Evolutionary conservation across 2,888 invertebrate species (phyloP).

Genomic region (Patella ulyssiponensis): DNA sequence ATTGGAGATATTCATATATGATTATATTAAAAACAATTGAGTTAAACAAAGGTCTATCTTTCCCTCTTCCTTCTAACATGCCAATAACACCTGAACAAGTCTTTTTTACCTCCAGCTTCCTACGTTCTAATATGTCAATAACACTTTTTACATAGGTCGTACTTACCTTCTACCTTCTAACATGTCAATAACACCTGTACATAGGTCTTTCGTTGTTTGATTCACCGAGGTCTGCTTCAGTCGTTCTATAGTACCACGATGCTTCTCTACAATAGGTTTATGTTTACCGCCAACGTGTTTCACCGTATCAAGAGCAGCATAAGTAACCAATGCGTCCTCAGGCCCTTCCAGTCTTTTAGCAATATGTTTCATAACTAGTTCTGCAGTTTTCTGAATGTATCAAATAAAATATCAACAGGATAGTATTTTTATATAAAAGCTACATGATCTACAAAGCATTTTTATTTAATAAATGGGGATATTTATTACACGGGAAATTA

Average conservation of each 20-base stretch:
- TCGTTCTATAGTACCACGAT: constrained; percentile 41
- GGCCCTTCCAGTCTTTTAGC: constrained; percentile 26
- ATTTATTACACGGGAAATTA: too few species aligned
- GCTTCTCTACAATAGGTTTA: constrained; percentile 42
- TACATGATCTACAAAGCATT: neutral
- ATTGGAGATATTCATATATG: too few species aligned
- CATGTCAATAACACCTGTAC: neutral
- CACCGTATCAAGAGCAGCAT: constrained; percentile 35
- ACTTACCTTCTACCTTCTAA: constrained; percentile 3
- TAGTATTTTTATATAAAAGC: neutral
- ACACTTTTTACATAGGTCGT: too few species aligned
- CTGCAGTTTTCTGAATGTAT: constrained; percentile 31
- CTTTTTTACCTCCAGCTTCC: neutral
- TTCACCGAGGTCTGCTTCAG: constrained; percentile 19
- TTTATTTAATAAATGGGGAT: too few species aligned
- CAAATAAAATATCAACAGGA: neutral
- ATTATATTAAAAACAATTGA: too few species aligned
- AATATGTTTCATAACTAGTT: constrained; percentile 35
- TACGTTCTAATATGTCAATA: neutral
- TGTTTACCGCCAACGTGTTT: constrained; percentile 43
- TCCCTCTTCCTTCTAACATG: too few species aligned
- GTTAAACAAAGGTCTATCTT: too few species aligned
- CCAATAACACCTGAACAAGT: too few species aligned
- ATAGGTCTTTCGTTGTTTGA: neutral
- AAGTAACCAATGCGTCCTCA: constrained; percentile 30